A percentile compares a stretch with the other conserved stretches of the same genome.
Evolutionary conservation across 2,797 vertebrate genomes (phyloP).

Genomic region (Cyclura pinguis): DNA sequence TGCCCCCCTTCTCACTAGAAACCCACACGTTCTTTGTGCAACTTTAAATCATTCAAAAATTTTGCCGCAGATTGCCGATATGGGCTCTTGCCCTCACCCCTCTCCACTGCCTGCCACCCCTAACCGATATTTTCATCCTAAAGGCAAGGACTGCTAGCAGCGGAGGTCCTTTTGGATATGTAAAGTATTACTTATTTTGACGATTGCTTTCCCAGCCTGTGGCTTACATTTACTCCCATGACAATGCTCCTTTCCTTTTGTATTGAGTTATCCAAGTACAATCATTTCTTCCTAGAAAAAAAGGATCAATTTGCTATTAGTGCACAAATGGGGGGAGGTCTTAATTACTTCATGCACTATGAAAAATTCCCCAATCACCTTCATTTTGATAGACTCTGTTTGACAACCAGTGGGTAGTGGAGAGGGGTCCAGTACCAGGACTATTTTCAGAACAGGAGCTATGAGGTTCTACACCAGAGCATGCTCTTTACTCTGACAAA

Average conservation of each 20-base stretch:
- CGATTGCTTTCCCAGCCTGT: neutral
- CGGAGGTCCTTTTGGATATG: rapidly evolving
- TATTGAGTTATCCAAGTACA: slow-evolving; percentile 45
- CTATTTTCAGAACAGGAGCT: too few relatives aligned
- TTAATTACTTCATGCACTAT: slow-evolving; percentile 51
- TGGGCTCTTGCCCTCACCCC: slow-evolving; percentile 31
- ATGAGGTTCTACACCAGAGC: neutral
- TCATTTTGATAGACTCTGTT: neutral
- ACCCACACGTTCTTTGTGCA: neutral
- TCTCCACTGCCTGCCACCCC: slow-evolving; percentile 2
- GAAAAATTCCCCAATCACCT: neutral
- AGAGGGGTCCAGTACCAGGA: too few relatives aligned
- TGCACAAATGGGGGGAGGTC: slow-evolving; percentile 54
- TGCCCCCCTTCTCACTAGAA: slow-evolving; percentile 15
- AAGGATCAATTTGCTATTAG: slow-evolving; percentile 53
- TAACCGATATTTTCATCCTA: slow-evolving; percentile 16
- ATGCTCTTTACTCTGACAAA: neutral
- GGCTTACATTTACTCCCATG: slow-evolving; percentile 46
- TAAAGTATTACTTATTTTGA: neutral
- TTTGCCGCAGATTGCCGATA: slow-evolving; percentile 23
- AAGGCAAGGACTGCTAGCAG: slow-evolving; percentile 15
- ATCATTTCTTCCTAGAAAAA: slow-evolving; percentile 47
- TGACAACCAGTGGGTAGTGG: neutral
- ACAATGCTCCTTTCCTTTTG: slow-evolving; percentile 55
- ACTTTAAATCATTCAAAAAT: slow-evolving; percentile 47